A percentile compares a stretch with the other conserved stretches of the same genome.
Evolutionary conservation across 2,113 vertebrate species (phyloP).

Genomic region (Arvicanthis niloticus): DNA sequence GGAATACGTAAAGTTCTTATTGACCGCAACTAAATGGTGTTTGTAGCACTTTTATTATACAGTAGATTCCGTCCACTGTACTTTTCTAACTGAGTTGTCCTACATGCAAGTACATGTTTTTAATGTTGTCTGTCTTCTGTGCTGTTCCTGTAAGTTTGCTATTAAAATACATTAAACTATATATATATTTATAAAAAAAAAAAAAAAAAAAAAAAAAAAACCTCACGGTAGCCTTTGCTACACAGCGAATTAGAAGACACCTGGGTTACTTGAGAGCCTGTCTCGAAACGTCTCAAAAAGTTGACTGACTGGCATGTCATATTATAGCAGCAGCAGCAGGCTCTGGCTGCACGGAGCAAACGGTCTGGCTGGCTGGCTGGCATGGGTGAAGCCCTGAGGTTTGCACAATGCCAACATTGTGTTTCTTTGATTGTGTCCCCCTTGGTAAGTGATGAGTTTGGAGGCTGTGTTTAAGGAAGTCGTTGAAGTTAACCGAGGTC

Average conservation of each 20-base stretch:
- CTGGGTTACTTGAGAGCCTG: background rate
- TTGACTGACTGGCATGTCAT: background rate
- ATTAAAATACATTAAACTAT: constrained; percentile 93
- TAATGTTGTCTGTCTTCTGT: constrained; percentile 93
- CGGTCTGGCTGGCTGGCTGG: background rate
- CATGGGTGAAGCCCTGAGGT: background rate
- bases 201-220: no score
- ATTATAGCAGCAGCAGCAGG: background rate
- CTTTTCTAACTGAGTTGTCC: constrained; percentile 92
- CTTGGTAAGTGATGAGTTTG: background rate
- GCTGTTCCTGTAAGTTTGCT: constrained; percentile 94
- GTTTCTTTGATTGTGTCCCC: background rate
- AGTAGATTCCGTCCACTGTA: constrained; percentile 90
- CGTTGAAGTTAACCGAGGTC: background rate
- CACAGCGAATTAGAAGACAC: background rate
- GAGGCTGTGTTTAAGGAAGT: background rate
- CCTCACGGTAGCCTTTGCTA: background rate
- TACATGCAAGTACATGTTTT: constrained; percentile 92
- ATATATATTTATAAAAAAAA: background rate
- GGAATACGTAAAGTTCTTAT: no score
- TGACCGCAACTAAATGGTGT: constrained; percentile 86
- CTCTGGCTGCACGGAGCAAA: background rate
- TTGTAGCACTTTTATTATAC: constrained; percentile 92
- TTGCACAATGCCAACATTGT: background rate
- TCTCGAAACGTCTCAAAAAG: background rate